These are phyloP conservation scores for Syritta pipiens DNA, from an alignment of 2,888 invertebrate genomes.

Conservation along the genomic window DNA sequence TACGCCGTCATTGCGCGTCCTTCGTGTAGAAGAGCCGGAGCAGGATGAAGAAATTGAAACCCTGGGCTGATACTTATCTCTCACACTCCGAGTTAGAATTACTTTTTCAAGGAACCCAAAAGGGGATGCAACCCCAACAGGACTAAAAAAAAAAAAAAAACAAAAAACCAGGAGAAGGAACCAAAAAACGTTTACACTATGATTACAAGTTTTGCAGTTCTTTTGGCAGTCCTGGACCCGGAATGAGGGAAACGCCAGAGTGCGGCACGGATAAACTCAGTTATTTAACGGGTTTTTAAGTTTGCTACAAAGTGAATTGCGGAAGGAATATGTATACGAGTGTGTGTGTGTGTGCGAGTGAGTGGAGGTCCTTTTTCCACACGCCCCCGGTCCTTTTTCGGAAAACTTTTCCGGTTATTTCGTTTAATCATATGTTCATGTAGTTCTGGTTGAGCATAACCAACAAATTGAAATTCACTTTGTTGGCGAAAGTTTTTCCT, in stretches of 20 bases:
- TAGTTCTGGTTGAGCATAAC: slow-evolving; percentile 35
- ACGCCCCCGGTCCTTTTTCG: background rate
- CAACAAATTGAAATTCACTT: slow-evolving; percentile 57
- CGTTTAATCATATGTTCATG: slow-evolving; percentile 61
- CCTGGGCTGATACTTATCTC: slow-evolving; percentile 43
- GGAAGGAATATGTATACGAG: background rate
- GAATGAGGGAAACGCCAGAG: slow-evolving; percentile 4
- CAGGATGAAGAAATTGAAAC: slow-evolving; percentile 53
- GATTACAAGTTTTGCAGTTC: slow-evolving; percentile 57
- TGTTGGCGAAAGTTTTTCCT: slow-evolving; percentile 3
- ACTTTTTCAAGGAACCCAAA: slow-evolving; percentile 48
- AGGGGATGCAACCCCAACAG: background rate
- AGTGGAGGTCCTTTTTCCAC: background rate
- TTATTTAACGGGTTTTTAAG: slow-evolving; percentile 64
- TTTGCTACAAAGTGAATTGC: slow-evolving; percentile 55
- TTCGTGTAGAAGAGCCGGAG: too few species aligned
- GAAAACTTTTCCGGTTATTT: slow-evolving; percentile 60
- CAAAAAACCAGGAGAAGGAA: slow-evolving; percentile 17
- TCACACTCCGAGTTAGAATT: slow-evolving; percentile 43
- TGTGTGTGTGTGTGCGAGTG: background rate
- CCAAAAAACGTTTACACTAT: slow-evolving; percentile 57
- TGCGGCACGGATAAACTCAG: slow-evolving; percentile 20
- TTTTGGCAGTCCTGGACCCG: slow-evolving; percentile 32
- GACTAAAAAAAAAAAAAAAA: background rate
- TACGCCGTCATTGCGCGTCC: too few species aligned